phyloP scores from a whole-genome alignment of 2,113 vertebrate species.

The Cygnus buccinator region DNA sequence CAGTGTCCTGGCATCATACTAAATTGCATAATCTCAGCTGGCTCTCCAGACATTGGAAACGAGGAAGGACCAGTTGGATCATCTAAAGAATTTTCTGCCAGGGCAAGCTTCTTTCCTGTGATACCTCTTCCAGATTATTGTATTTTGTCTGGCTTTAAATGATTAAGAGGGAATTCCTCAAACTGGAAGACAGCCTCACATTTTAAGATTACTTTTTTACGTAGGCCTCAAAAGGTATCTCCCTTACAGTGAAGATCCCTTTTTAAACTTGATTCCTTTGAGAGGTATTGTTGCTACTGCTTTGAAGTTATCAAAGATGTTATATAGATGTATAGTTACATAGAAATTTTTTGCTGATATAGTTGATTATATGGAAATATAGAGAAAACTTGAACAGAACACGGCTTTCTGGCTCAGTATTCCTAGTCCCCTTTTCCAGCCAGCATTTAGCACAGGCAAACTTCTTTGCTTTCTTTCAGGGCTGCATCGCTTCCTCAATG shows the following conservation, averaged over 20 bases:
- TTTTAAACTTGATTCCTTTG: not conserved
- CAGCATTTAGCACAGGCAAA: not conserved
- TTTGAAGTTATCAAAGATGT: not conserved
- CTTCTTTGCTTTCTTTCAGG: not conserved
- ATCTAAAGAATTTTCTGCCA: not conserved
- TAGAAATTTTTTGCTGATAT: not conserved
- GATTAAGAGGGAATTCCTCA: not conserved
- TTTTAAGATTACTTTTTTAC: not conserved
- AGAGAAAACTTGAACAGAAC: not conserved
- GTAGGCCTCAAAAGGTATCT: not conserved
- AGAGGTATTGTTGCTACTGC: not conserved
- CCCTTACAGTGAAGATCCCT: not conserved
- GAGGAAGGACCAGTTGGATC: slow-evolving; percentile 13
- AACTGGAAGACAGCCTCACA: not conserved
- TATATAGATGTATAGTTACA: not conserved
- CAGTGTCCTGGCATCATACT: not conserved
- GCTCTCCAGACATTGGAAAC: not conserved
- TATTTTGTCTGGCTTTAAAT: not conserved
- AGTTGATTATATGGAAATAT: not conserved
- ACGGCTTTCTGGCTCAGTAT: not conserved
- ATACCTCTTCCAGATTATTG: not conserved
- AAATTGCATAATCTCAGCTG: not conserved
- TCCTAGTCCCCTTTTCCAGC: not conserved
- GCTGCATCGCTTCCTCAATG: not conserved
- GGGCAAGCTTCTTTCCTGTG: not conserved